Evolutionary conservation across 2,888 invertebrate species (phyloP).

Genomic region (Apomyelois bistriatella): DNA sequence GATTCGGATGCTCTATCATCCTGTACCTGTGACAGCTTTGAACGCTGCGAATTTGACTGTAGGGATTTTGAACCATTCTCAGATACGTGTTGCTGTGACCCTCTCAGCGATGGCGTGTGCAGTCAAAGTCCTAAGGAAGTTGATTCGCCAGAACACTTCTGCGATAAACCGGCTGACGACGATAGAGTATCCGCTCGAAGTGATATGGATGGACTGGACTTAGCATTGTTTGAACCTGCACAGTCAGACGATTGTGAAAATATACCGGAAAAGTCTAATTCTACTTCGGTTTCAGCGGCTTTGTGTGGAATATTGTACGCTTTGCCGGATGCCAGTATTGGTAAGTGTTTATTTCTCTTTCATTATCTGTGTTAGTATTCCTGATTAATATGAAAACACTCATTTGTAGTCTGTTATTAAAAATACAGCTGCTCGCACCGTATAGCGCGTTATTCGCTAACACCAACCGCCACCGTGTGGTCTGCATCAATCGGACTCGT

Average conservation of each 20-base stretch:
- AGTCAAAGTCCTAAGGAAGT: conserved; percentile 74
- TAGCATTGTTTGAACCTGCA: conserved; percentile 83
- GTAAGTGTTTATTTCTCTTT: conserved; percentile 45
- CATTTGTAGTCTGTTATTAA: conserved; percentile 38
- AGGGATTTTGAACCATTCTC: conserved; percentile 80
- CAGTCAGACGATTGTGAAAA: conserved; percentile 50
- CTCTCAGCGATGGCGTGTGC: conserved; percentile 70
- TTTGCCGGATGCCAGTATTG: conserved; percentile 52
- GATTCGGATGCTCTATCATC: conserved; percentile 77
- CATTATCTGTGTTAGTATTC: conserved; percentile 32
- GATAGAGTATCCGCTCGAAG: conserved; percentile 69
- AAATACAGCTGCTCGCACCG: conserved; percentile 39
- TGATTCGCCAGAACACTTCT: conserved; percentile 70
- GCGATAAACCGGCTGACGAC: conserved; percentile 58
- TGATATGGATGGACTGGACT: conserved; percentile 84
- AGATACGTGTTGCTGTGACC: conserved; percentile 81
- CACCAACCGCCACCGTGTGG: conserved; percentile 46
- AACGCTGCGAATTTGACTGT: conserved; percentile 79
- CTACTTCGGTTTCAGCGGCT: conserved; percentile 41
- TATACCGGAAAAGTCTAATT: conserved; percentile 33
- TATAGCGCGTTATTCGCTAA: conserved; percentile 26
- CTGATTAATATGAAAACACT: too few species aligned
- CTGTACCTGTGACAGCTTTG: conserved; percentile 77
- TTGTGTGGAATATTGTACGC: conserved; percentile 67
- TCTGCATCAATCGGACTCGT: conserved; percentile 54